Evolutionary conservation across 1,140 invertebrate genomes (phyloP), one percentile per base, ranked within the genome.

Genomic region (Tetragnatha versicolor): DNA sequence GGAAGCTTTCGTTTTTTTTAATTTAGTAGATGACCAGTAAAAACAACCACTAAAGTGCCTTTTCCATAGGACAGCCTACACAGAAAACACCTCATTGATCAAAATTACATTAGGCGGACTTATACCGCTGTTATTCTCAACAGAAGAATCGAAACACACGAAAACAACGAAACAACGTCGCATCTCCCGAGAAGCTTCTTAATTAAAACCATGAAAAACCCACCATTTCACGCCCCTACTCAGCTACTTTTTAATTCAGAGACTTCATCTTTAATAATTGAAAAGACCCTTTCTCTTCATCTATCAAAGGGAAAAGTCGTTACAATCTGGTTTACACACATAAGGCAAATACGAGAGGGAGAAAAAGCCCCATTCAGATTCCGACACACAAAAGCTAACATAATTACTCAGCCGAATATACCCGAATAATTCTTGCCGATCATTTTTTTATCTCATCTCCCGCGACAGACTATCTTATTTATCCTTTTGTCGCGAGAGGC

Each of bases 341-440:
- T 14, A 22, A 37, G 47, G 37, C 20, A 47, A 53, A 37, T 31
- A 55, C 35, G 5, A 35, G 17, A 53, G 10, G 3, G 29, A 42
- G n/a, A 70, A 70, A 69, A 70, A 53, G 14, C 2, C 5, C 63
- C 20, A 47, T 65, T 45, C 37, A 65, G 25, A 7, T 22, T 33
- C 10, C 1, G 22, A 47, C 31, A n/a, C n/a, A 70, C 49, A 53
- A 70, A 70, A 70, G 66, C 66, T 53, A 70, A 70, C 63, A 53
- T 70, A 70, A 70, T 70, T 70, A 70, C 37, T 35, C 66, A 37
- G 7, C 9, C 45, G 22, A 35, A 29, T 65, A 70, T 70, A 33
- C 55, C 37, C 17, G 66, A 70, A 70, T 70, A 70, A 70, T 70
- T 70, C 33, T 31, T 27, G 9, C 20, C 27, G 31, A 58, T 60